Conservation (phyloP, 1,140 invertebrate genomes). For the Palaemon carinicauda region DNA sequence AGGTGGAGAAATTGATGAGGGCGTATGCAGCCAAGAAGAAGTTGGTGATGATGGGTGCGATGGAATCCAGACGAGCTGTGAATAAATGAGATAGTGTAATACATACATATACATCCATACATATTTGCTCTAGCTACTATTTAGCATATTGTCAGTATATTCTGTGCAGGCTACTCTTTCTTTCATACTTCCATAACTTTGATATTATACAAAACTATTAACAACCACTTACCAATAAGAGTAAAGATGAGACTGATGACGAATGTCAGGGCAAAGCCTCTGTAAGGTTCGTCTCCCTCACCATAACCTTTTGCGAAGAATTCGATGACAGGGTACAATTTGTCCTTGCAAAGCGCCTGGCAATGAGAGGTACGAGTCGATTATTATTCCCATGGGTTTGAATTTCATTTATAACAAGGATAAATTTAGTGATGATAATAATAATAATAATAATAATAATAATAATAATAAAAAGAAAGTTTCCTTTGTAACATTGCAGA, state of each 20-base stretch:
- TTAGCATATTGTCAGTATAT: no score
- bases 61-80: conserved; percentile 81
- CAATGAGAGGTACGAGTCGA: no score
- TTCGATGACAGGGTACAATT: conserved; percentile 91
- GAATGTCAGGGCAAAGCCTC: conserved; percentile 91
- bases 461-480: no score
- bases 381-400: no score
- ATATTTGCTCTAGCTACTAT: no score
- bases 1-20: conserved; percentile 94
- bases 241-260: conserved; percentile 84
- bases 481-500: no score
- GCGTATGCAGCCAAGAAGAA: conserved; percentile 98
- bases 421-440: no score
- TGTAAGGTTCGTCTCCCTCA: conserved; percentile 87
- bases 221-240: conserved; percentile 78
- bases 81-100: not conserved
- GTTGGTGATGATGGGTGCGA: conserved; percentile 96
- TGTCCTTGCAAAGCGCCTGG: conserved; percentile 91
- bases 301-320: conserved; percentile 95
- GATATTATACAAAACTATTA: no score
- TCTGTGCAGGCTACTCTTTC: no score
- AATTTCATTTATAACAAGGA: no score
- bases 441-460: no score
- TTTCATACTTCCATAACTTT: no score
- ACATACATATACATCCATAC: not conserved